A percentile compares a stretch with the other conserved stretches of the same genome.
Conservation (phyloP, 2,888 invertebrate genomes). For the Pemphredon lugubris region DNA sequence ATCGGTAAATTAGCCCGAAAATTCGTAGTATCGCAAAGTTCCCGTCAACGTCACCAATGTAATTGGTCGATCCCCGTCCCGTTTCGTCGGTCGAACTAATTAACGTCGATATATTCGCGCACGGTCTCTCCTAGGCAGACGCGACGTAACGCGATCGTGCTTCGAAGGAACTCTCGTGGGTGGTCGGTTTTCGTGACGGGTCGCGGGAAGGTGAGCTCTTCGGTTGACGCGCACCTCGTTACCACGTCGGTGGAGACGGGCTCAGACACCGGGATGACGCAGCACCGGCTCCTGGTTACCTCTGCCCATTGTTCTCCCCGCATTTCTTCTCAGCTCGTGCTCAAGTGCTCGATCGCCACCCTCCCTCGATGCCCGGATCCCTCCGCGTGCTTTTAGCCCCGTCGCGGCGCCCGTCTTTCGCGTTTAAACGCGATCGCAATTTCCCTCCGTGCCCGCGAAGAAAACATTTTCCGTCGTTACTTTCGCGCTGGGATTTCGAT, state of each 20-base stretch:
- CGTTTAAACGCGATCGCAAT: conserved; percentile 49
- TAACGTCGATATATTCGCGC: not conserved
- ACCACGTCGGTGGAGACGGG: conserved; percentile 72
- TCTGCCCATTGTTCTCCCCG: conserved; percentile 78
- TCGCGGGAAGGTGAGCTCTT: conserved; percentile 58
- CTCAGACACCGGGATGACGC: conserved; percentile 76
- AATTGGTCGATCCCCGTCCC: too few relatives aligned
- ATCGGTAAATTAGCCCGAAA: too few relatives aligned
- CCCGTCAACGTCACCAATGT: too few relatives aligned
- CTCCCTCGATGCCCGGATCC: conserved; percentile 68
- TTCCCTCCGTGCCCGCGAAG: conserved; percentile 14
- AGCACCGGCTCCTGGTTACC: conserved; percentile 77
- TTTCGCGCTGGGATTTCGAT: too few relatives aligned
- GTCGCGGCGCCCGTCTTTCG: conserved; percentile 52
- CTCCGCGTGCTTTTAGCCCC: conserved; percentile 58
- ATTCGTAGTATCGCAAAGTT: too few relatives aligned
- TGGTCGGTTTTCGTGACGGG: conserved; percentile 66
- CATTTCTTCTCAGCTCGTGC: conserved; percentile 80
- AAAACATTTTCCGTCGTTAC: not conserved
- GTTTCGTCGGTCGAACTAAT: too few relatives aligned
- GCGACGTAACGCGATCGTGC: conserved; percentile 40
- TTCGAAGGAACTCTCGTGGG: conserved; percentile 40
- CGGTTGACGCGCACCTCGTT: conserved; percentile 67
- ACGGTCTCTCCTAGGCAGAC: not conserved
- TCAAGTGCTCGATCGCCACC: conserved; percentile 79